Evolutionary conservation across 2,888 invertebrate species (phyloP), one percentile per base, ranked within the genome.

Genomic region (Dynastes tityus): DNA sequence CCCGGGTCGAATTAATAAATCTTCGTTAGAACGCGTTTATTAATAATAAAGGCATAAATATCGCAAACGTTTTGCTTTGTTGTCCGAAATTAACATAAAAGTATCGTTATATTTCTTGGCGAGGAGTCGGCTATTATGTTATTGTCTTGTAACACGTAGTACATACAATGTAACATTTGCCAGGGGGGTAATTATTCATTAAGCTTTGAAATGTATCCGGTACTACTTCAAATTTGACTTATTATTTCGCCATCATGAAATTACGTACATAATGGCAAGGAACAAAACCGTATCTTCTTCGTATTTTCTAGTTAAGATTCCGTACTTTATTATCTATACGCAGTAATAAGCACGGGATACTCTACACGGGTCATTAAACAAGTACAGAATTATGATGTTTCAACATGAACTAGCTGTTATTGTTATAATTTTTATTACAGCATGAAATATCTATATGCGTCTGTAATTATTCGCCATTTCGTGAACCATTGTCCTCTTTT

Each of bases 21-120:
- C 78, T 78, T 58, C 74, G 74, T 78, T 78, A 78, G 49, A 74
- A 74, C 53, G 58, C 63, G 78, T 78, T 78, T 78, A 74, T 71
- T 74, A 78, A 74, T 78, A 73, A 78, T 78, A 78, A 74, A 74
- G 74, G 55, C 78, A 65, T 78, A 74, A 78, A 78, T 78, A 78
- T 32, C 71, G 37, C 37, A 29, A 32, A 37, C 55, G 40, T 71
- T 71, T 71, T 37, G 71, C 71, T 71, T 71, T 71, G 71, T 71
- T 55, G 58, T 71, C 16, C 29, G 55, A 55, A 71, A 71, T 71
- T 71, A 71, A 58, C 71, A 71, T 71, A 71, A 71, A 53, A 71
- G 58, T 71, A 55, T 71, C 71, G 58, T 71, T 71, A 71, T 37
- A 27, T 70, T 53, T 29, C 71, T 71, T 71, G 55, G 53, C 37